Evolutionary conservation across 2,888 invertebrate species (phyloP), one percentile per base, ranked within the genome.

Genomic region (Lypha dubia): DNA sequence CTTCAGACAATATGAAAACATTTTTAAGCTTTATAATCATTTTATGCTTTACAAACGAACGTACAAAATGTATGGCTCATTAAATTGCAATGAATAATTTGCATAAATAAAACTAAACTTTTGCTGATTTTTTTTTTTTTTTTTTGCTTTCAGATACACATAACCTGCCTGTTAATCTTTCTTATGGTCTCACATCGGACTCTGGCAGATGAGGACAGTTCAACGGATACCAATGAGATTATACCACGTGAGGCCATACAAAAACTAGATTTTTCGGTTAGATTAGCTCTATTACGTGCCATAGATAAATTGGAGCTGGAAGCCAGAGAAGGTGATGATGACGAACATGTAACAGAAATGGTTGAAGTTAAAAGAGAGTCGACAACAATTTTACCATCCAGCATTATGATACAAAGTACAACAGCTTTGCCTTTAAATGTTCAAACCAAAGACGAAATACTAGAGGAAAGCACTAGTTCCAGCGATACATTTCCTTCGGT

Each of bases 271-370:
- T 95, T 95, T 58, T 95, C 95, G 85, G 94, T 97, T 41, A 93
- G 96, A 17, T 94, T 95, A 91, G 97, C 96, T 0, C 92, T 97
- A 53, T 92, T 97, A 6, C 95, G 95, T 92, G 97, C 96, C 13
- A 93, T 97, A 5, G 95, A 94, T 68, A 96, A 96, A 88, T 92
- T 97, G 65, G 96, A 97, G 91, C 94, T 94, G 86, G 95, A 94
- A 85, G 94, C 93, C 65, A 86, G 77, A 9, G 84, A 79, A 13
- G 84, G 86, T 8, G 88, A 86, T 1, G 87, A 87, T 6, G 90
- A 92, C 20, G 93, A 93, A 22, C 87, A 86, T 0, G 79, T 77
- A 0, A 87, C 83, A 0, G 70, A 83, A 4, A 80, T 79, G 11
- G 89, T 89, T 32, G 84, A 75, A n/a, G 81, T 60, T 35, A 17